Evolutionary conservation across 2,113 vertebrate species (phyloP), one percentile per base, ranked within the genome.

Genomic region (Scolopax mira): DNA sequence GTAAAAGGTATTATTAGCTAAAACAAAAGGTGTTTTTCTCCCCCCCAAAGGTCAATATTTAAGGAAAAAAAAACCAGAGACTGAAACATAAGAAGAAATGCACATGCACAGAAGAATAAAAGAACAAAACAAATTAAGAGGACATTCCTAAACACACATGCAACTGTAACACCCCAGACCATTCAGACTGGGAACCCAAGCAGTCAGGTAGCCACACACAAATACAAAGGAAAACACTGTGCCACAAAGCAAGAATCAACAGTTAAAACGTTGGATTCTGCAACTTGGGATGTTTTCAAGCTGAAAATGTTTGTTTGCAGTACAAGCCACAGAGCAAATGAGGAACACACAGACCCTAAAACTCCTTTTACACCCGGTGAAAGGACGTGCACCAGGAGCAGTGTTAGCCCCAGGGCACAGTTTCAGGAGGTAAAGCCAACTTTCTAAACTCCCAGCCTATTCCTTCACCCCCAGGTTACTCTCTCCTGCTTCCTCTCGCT

Each of bases 71-170:
- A 46, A 18, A 35, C 2, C 12, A 70, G n/a, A 77, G 14, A 42
- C 31, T 22, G 55, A 46, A 69, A 7, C 18, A 41, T 17, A 61
- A 70, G 33, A 35, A 11, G 42, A 44, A 44, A 44, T 44, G 42
- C 35, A 44, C 18, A 42, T 4, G 10, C 22, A 42, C 22, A 49
- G 31, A 69, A 41, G 30, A 16, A 39, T 23, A 23, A 60, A 51
- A 9, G 7, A 11, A 4, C 44, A 46, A 46, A 24, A 6, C 15
- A 25, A 70, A 60, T 44, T 7, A 55, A 57, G 62, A 62, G 3
- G 33, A 28, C 78, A 27, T 18, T 64, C 28, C 57, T 31, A 22
- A 35, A 14, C 1, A 11, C 1, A 4, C 1, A 3, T 13, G 28
- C 35, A 49, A 6, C 44, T 30, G 37, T 6, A 54, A 25, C 41